phyloP scores from a whole-genome alignment of 2,888 invertebrate species.

The Xylota segnis region DNA sequence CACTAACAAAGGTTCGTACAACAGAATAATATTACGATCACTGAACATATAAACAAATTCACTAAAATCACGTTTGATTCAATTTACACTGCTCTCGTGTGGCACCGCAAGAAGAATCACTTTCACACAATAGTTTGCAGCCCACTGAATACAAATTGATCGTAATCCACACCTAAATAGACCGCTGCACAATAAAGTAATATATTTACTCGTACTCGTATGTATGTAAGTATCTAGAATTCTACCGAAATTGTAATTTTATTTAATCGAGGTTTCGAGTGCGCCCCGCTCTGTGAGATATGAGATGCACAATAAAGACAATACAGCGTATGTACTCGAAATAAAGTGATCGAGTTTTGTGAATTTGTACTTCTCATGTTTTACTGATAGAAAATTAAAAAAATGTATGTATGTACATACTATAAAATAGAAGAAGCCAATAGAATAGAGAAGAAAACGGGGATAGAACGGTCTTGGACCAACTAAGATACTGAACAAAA shows the following conservation, averaged over 20 bases:
- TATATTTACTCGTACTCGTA: not conserved
- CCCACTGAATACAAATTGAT: constrained; percentile 25
- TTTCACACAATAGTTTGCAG: not conserved
- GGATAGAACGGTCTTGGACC: no score
- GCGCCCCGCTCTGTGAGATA: not conserved
- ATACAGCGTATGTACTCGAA: not conserved
- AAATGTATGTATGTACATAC: no score
- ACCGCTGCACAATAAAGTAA: not conserved
- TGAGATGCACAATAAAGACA: not conserved
- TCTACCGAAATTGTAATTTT: not conserved
- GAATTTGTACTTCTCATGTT: not conserved
- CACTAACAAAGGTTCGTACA: no score
- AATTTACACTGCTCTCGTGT: not conserved
- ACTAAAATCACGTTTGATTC: not conserved
- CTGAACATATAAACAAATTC: not conserved
- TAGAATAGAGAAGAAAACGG: not conserved
- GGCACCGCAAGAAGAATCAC: not conserved
- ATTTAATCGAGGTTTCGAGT: not conserved
- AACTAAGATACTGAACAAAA: no score
- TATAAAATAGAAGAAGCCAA: no score
- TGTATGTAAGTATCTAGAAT: not conserved
- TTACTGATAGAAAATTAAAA: no score
- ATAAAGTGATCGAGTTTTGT: not conserved
- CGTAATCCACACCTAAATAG: constrained; percentile 28
- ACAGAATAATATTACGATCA: no score